phyloP scores from a whole-genome alignment of 2,888 invertebrate species.

The Leptopilina drosophilae region DNA sequence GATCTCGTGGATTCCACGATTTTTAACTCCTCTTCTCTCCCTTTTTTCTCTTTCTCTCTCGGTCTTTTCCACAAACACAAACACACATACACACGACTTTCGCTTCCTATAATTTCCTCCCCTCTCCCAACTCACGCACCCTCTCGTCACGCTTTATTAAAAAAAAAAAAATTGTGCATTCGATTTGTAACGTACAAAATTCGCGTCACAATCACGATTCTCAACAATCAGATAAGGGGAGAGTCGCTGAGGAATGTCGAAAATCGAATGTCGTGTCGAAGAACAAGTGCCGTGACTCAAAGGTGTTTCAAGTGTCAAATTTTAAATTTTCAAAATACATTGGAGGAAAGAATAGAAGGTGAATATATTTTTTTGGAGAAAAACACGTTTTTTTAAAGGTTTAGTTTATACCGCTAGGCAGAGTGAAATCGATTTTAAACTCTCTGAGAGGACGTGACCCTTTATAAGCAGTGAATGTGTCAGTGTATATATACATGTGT shows the following conservation, averaged over 20 bases:
- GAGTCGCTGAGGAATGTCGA: conserved; percentile 28
- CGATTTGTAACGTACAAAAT: background rate
- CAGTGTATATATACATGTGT: too few species aligned
- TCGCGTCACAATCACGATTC: background rate
- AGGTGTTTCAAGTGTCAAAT: conserved; percentile 23
- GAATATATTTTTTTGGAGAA: background rate
- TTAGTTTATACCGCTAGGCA: conserved; percentile 11
- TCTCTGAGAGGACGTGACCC: conserved; percentile 14
- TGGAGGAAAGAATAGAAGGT: conserved; percentile 4
- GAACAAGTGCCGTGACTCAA: conserved; percentile 34
- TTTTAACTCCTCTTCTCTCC: conserved; percentile 24
- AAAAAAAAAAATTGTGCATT: background rate
- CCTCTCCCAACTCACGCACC: background rate
- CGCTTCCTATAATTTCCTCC: conserved; percentile 1
- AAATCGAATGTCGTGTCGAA: conserved; percentile 29
- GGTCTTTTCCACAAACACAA: background rate
- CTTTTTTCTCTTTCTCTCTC: conserved; percentile 8
- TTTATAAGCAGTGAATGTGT: background rate
- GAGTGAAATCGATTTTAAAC: conserved; percentile 26
- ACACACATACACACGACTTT: background rate
- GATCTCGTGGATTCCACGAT: conserved; percentile 46
- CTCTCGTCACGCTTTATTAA: background rate
- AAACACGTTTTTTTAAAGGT: too few species aligned
- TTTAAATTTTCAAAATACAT: background rate
- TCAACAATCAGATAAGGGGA: background rate